Percentiles rank a stretch among this genome's conserved stretches.
phyloP scores from a whole-genome alignment of 2,888 invertebrate genomes.

The Catocala sponsa region DNA sequence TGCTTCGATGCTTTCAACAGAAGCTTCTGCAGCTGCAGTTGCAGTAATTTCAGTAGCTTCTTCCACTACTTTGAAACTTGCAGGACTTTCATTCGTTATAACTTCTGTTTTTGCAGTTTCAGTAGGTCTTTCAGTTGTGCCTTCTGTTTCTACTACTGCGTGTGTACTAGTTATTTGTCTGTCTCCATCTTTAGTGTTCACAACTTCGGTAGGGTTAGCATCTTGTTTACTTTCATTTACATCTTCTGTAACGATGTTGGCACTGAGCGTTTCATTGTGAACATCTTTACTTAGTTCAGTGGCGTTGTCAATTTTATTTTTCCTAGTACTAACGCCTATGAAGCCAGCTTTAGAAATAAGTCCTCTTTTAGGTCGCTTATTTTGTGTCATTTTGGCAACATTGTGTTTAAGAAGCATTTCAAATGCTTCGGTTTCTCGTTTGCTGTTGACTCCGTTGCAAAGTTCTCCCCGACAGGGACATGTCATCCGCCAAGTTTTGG shows the following conservation, averaged over 20 bases:
- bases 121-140: neutral
- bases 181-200: neutral
- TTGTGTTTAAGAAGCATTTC: conserved; percentile 56
- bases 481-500: conserved; percentile 77
- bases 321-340: conserved; percentile 33
- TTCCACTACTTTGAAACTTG: neutral
- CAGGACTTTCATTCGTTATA: neutral
- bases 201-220: no score
- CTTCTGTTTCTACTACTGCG: neutral
- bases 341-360: conserved; percentile 41
- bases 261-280: conserved; percentile 18
- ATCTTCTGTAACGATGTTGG: conserved; percentile 4
- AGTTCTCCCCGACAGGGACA: conserved; percentile 81
- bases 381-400: conserved; percentile 52
- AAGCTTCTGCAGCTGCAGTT: conserved; percentile 3
- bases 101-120: neutral
- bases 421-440: conserved; percentile 75
- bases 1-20: neutral
- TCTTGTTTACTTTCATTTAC: neutral
- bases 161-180: neutral
- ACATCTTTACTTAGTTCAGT: conserved; percentile 25
- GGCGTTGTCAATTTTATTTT: conserved; percentile 37
- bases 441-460: conserved; percentile 77
- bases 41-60: conserved; percentile 2
- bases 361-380: conserved; percentile 52